Evolutionary conservation across 2,888 invertebrate genomes (phyloP).

Genomic region (Metallyticus violacea): DNA sequence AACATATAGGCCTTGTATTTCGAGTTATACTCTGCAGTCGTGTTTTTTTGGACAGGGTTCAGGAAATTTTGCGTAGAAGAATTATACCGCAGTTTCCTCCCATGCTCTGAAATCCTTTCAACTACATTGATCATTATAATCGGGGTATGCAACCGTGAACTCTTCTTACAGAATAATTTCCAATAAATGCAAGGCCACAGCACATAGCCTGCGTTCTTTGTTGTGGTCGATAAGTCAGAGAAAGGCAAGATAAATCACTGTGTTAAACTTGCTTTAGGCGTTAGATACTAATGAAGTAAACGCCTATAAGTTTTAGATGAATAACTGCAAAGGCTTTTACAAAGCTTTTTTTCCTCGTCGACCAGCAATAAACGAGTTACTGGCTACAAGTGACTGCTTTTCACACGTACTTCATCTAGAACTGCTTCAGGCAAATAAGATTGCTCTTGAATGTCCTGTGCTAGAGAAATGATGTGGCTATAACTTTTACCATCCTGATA

Average conservation of each 20-base stretch:
- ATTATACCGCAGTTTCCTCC: too few relatives aligned
- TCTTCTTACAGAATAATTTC: neutral
- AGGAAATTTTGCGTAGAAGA: too few relatives aligned
- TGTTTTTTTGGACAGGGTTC: neutral
- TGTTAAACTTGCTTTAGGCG: neutral
- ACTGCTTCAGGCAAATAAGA: too few relatives aligned
- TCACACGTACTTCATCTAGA: too few relatives aligned
- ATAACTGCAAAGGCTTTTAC: neutral
- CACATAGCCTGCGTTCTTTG: neutral
- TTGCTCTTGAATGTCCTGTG: too few relatives aligned
- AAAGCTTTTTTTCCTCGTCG: neutral
- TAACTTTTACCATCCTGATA: too few relatives aligned
- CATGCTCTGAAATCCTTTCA: too few relatives aligned
- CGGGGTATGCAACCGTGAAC: neutral
- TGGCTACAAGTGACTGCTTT: too few relatives aligned
- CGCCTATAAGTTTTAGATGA: neutral
- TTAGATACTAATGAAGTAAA: neutral
- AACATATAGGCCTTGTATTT: too few relatives aligned
- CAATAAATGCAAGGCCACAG: neutral
- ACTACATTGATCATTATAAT: too few relatives aligned
- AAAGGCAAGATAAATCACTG: neutral
- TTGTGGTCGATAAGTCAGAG: neutral
- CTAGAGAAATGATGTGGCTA: too few relatives aligned
- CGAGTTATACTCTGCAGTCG: too few relatives aligned
- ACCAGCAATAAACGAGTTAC: neutral